Evolutionary conservation across 2,888 invertebrate species (phyloP).

Genomic region (Agrypnus murinus): DNA sequence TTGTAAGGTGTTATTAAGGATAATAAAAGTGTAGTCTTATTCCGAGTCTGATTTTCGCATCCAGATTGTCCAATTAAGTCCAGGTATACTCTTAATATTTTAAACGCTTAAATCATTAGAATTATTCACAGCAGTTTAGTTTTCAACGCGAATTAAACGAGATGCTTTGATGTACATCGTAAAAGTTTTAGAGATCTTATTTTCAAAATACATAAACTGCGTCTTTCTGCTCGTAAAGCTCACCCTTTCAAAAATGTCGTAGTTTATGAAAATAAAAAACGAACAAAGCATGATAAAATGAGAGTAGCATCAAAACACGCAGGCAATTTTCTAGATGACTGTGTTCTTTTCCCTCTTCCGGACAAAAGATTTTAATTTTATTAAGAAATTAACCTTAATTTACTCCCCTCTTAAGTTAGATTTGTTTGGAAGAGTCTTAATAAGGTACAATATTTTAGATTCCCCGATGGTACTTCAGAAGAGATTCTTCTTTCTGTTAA

Average conservation of each 20-base stretch:
- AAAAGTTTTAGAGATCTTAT: slow-evolving; percentile 33
- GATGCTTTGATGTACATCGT: slow-evolving; percentile 37
- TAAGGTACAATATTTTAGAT: no score
- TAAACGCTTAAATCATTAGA: slow-evolving; percentile 35
- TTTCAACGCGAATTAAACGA: slow-evolving; percentile 17
- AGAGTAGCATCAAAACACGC: slow-evolving; percentile 5
- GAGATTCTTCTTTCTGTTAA: no score
- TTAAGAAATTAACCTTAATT: slow-evolving; percentile 14
- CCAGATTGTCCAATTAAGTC: slow-evolving; percentile 57
- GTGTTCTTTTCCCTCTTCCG: background rate
- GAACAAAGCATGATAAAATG: slow-evolving; percentile 31
- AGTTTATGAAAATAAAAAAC: slow-evolving; percentile 25
- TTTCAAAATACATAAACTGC: slow-evolving; percentile 30
- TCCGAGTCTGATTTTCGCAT: slow-evolving; percentile 51
- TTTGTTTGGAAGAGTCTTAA: background rate
- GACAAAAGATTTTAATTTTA: slow-evolving; percentile 12
- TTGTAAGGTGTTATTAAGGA: slow-evolving; percentile 29
- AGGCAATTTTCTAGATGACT: slow-evolving; percentile 20
- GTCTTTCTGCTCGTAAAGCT: slow-evolving; percentile 28
- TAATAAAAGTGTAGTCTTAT: slow-evolving; percentile 49
- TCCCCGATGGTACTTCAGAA: no score
- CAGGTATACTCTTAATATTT: slow-evolving; percentile 41
- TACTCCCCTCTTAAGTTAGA: background rate
- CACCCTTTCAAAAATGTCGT: slow-evolving; percentile 30
- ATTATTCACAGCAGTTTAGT: slow-evolving; percentile 42